Evolutionary conservation across 2,888 invertebrate genomes (phyloP), one percentile per base, ranked within the genome.

Genomic region (Arctia plantaginis): DNA sequence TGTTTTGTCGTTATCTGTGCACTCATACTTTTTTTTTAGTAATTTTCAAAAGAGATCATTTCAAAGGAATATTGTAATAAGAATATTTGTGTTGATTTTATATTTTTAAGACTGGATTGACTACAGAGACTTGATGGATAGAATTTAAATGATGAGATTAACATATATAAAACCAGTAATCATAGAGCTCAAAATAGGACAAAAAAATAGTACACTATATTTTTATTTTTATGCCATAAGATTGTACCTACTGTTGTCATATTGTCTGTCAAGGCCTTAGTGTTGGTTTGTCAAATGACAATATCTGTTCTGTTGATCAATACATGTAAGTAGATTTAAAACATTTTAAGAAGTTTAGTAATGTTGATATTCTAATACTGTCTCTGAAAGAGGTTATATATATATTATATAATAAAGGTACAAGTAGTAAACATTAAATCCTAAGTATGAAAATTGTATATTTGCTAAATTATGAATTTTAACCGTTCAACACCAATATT

Each of bases 401-500:
- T 62, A 62, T 27, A n/a, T n/a, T n/a, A n/a, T n/a, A n/a, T n/a
- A n/a, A n/a, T 30, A 18, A 12, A 62, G 10, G 20, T 47, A 20
- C 20, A 27, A 59, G 27, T 27, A 3, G n/a, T 12, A 59, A 27
- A 27, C 15, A 15, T 59, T 27, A 51, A n/a, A 55, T 55, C 10
- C 1, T 62, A 62, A 30, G 30, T 62, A 18, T 62, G 15, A 59
- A 15, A 55, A 59, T 59, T 59, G 6, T 27, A 62, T 30, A 62
- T 62, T 15, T 62, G 30, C 7, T 62, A 18, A 30, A 62, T 62
- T 30, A 62, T 62, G 13, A 30, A 15, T 41, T 27, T 66, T 27
- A 27, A n/a, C 66, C 66, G 1, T 27, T 27, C 18, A 41, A 41
- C 27, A 41, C 18, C 20, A 59, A 67, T 18, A 78, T 82, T 80